Percentiles rank a stretch among this genome's conserved stretches.
These are phyloP conservation scores for Xenopus tropicalis DNA, from an alignment of 2,113 vertebrate species.

Conservation along the genomic window UCB_Xtro_10.0 CM004448.2:30001001-30001500, in stretches of 20 bases:
- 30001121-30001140: slow-evolving; percentile 32
- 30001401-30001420: too few relatives aligned
- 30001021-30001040: slow-evolving; percentile 33
- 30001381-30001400: not conserved
- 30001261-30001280: not conserved
- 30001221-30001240: slow-evolving; percentile 2
- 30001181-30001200: slow-evolving; percentile 10
- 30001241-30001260: not conserved
- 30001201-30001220: slow-evolving; percentile 16
- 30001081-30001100: slow-evolving; percentile 7
- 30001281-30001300: too few relatives aligned
- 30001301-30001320: too few relatives aligned
- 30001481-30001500: slow-evolving; percentile 31
- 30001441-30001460: not conserved
- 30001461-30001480: not conserved
- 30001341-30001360: too few relatives aligned
- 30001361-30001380: not conserved
- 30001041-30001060: slow-evolving; percentile 15
- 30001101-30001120: slow-evolving; percentile 14
- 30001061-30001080: slow-evolving; percentile 14
- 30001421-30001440: not conserved
- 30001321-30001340: too few relatives aligned
- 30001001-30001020: slow-evolving; percentile 20
- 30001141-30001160: slow-evolving; percentile 20
- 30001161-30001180: slow-evolving; percentile 24